Evolutionary conservation across 1,140 invertebrate genomes (phyloP), one percentile per base, ranked within the genome.

Genomic region (Lysiphlebus fabarum): DNA sequence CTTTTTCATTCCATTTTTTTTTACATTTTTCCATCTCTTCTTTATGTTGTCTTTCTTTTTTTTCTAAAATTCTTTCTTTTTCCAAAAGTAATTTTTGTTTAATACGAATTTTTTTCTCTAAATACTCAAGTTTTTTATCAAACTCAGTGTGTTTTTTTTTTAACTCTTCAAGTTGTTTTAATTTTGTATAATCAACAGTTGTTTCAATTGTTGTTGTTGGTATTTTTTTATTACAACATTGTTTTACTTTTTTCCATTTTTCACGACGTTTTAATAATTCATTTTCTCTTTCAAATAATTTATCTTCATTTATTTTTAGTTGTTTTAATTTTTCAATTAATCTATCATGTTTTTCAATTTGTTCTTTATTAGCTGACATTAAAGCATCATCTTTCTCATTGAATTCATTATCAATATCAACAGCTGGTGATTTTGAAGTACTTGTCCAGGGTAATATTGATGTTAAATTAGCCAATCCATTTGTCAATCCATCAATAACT

Each of bases 21-120:
- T 56, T 44, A 47, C 62, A 51, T 11, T 58, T 53, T 14, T 58
- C 37, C 47, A 58, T 59, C 37, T 58, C 58, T 56, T 63, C 10
- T 26, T 58, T 11, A 34, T 53, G 9, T 48, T 62, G 41, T 12
- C 38, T 10, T 49, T 53, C 48, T 41, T 57, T 47, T 40, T 53
- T 12, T 33, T 51, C 34, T 12, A 50, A 12, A 33, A 36, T 10
- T 11, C 37, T 51, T 10, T 56, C 53, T 42, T 43, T 59, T 36
- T 63, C 48, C 12, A 58, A n/a, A 7, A 61, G 47, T 40, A 51
- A 42, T 12, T 56, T 51, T 37, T 61, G 42, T 43, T 61, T 58
- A 0, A 50, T 9, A 4, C 9, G 33, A 12, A 58, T 12, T 26
- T 61, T 40, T 10, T 43, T 55, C 42, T 56, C 40, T 40, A 55